Conservation (phyloP, 2,113 vertebrate genomes). For the Xiphorhynchus elegans region DNA sequence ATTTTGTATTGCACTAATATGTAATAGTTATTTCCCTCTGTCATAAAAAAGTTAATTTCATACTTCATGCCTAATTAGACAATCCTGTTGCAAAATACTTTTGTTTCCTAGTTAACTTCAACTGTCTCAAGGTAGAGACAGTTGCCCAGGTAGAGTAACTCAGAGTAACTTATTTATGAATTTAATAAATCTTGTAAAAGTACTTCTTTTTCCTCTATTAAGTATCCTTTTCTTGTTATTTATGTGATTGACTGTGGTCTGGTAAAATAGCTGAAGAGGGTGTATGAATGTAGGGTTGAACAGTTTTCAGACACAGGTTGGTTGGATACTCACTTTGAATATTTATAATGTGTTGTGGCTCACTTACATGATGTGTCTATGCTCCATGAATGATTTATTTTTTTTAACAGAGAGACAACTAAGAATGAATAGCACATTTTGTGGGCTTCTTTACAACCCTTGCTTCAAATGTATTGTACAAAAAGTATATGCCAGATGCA, state of each 20-base stretch:
- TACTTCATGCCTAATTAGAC: neutral
- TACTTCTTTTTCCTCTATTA: neutral
- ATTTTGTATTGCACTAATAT: neutral
- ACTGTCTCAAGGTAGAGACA: neutral
- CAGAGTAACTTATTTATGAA: neutral
- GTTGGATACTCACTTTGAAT: neutral
- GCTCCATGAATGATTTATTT: neutral
- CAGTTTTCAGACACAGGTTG: neutral
- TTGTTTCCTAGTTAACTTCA: neutral
- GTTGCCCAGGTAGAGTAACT: neutral
- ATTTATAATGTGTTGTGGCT: neutral
- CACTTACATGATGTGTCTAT: neutral
- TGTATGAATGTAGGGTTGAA: neutral
- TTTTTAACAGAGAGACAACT: neutral
- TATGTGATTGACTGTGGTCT: neutral
- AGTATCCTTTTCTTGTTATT: neutral
- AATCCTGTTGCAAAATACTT: neutral
- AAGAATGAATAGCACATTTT: neutral
- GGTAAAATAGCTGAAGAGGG: neutral
- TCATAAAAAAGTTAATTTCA: neutral
- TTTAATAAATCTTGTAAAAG: neutral
- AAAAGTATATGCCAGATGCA: neutral
- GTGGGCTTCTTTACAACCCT: neutral
- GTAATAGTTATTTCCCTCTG: neutral
- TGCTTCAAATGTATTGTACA: neutral